A percentile compares a stretch with the other conserved stretches of the same genome.
phyloP scores from a whole-genome alignment of 2,113 vertebrate species.

The Anarhynchus alexandrinus region DNA sequence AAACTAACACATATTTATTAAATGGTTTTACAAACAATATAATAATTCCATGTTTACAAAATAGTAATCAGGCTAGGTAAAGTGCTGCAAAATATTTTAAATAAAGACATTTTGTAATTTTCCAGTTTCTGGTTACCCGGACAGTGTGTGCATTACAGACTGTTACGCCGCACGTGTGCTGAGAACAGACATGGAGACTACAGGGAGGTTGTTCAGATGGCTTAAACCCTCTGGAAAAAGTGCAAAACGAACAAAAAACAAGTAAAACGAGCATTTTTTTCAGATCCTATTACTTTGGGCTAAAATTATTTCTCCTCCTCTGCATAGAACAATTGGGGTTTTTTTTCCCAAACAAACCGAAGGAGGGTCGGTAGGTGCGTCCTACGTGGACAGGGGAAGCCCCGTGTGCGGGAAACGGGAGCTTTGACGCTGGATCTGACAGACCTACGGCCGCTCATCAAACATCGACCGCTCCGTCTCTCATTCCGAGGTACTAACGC shows the following conservation, averaged over 20 bases:
- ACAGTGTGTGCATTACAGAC: background rate
- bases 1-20: slow-evolving; percentile 64
- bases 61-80: slow-evolving; percentile 61
- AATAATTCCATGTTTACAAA: slow-evolving; percentile 62
- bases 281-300: background rate
- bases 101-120: slow-evolving; percentile 50
- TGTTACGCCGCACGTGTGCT: background rate
- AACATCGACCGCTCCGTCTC: accelerated
- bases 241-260: background rate
- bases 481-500: background rate
- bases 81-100: slow-evolving; percentile 62
- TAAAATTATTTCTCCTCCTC: background rate
- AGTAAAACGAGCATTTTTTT: background rate
- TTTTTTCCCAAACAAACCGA: background rate
- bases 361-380: background rate
- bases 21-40: slow-evolving; percentile 55
- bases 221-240: background rate
- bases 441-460: background rate
- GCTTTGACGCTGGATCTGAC: background rate
- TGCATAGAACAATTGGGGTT: background rate
- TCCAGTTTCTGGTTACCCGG: slow-evolving; percentile 52
- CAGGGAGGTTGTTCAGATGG: background rate
- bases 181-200: background rate
- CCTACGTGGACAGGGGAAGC: accelerated
- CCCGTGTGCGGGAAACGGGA: accelerated